These are phyloP conservation scores for Callionymus lyra DNA, from an alignment of 2,113 vertebrate species.

Conservation along the genomic window DNA sequence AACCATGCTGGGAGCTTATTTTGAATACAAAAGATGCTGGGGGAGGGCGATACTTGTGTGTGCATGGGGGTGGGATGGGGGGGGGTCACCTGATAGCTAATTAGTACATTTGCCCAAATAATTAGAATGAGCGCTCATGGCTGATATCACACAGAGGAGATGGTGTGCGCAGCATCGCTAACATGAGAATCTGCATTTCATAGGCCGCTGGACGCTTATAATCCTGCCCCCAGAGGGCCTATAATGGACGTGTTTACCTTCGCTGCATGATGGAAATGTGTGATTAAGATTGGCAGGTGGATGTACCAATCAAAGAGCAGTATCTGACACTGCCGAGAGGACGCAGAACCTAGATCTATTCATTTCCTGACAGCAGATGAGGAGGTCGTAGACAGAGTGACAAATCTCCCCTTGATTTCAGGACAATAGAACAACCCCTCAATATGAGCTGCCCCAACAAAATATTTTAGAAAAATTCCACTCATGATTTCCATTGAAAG, in stretches of 20 bases:
- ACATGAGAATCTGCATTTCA: conserved; percentile 58
- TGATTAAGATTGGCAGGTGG: conserved; percentile 51
- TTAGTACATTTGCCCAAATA: conserved; percentile 77
- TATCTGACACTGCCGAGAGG: neutral
- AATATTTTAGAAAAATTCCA: too few relatives aligned
- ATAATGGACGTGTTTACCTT: conserved; percentile 62
- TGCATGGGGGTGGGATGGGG: conserved; percentile 15
- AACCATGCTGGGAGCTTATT: conserved; percentile 65
- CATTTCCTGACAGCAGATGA: too few relatives aligned
- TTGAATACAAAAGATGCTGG: conserved; percentile 73
- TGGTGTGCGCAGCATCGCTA: conserved; percentile 59
- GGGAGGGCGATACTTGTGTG: conserved; percentile 64
- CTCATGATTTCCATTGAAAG: too few relatives aligned
- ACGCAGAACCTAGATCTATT: neutral
- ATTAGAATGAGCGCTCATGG: conserved; percentile 74
- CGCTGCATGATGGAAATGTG: conserved; percentile 40
- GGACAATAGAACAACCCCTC: too few relatives aligned
- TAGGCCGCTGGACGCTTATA: conserved; percentile 46
- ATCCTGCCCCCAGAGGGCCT: conserved; percentile 42
- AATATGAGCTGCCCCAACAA: too few relatives aligned
- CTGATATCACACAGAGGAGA: conserved; percentile 70
- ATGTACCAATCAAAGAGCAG: conserved; percentile 27
- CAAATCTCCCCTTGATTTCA: too few relatives aligned
- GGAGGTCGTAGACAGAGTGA: too few relatives aligned
- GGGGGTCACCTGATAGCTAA: conserved; percentile 68